Base-by-base conservation (phyloP, 92 coral and sea anemone species). In the Palythoa caribaeorum region DNA sequence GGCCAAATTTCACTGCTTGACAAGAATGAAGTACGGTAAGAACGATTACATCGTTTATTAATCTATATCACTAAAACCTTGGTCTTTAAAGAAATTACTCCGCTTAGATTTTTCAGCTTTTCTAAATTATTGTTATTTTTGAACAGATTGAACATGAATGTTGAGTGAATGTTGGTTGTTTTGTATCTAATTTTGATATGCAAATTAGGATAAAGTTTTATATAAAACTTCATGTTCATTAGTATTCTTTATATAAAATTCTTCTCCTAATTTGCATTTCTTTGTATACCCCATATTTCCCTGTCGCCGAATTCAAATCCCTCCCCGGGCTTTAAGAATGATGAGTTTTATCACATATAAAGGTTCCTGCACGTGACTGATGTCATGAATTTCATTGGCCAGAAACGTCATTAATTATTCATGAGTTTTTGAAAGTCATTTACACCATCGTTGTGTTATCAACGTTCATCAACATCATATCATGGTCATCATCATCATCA, bases 1-100 rank as follows among this genome's bases (percentile, higher is more conserved):
- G 76, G 76, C 50, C 48, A 76, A 48, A 73, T 85, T 84, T 60
- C 57, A 62, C 39, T 77, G 57, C 74, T 87, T n/a, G 66, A 47
- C 38, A 68, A 54, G 51, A 77, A 77, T 21, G 90, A 87, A 28
- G 71, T 28, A 87, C 70, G 90, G 90, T 87, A 62, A 62, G 69
- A 62, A 62, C 69, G 69, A 62, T 62, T 62, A 62, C 69, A 62
- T 76, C 80, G 80, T 76, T 76, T 76, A 76, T 76, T 76, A 76
- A 76, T 76, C 80, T 76, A 48, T 76, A 76, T 76, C 80, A 76
- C 80, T 76, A 54, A 76, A 76, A 78, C 66, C 84, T 78, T 48
- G 54, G 83, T 78, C 66, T 78, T 78, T 78, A 77, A 76, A 76
- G 81, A 76, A 76, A 76, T 76, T 48, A 76, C 81, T 71, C 14